These are phyloP conservation scores for Labia minor DNA, from an alignment of 2,888 invertebrate species.

Conservation along the genomic window DNA sequence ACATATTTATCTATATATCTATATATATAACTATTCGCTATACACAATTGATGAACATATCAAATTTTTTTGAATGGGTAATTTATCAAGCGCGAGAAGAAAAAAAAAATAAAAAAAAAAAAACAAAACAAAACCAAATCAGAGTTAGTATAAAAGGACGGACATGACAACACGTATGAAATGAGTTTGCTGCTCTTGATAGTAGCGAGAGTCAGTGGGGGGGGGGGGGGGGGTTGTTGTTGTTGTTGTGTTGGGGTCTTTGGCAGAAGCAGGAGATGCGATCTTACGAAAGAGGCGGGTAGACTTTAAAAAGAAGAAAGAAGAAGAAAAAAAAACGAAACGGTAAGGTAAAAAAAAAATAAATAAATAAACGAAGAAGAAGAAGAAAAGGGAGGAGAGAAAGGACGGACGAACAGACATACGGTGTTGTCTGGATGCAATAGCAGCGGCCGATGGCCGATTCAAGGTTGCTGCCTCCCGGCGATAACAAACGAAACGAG, in stretches of 20 bases:
- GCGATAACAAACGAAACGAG: neutral
- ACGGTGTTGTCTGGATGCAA: neutral
- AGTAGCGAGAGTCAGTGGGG: too few species aligned
- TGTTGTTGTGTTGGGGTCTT: neutral
- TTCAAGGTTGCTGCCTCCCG: neutral
- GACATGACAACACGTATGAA: conserved; percentile 13
- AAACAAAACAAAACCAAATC: neutral
- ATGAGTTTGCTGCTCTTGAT: conserved; percentile 7
- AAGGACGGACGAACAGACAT: too few species aligned
- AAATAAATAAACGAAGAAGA: too few species aligned
- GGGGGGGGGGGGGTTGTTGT: neutral
- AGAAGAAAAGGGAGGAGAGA: too few species aligned
- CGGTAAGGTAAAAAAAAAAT: neutral
- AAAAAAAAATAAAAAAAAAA: too few species aligned
- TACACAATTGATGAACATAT: too few species aligned
- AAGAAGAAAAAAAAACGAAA: neutral
- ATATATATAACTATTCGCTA: too few species aligned
- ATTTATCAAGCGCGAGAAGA: too few species aligned
- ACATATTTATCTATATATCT: too few species aligned
- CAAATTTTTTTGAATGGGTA: too few species aligned
- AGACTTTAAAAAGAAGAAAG: neutral
- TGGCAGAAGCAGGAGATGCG: neutral
- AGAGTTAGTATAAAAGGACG: neutral
- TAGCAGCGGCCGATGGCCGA: neutral
- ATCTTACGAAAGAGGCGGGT: neutral